Evolutionary conservation across 2,888 invertebrate genomes (phyloP).

Genomic region (Brachyptera putata): DNA sequence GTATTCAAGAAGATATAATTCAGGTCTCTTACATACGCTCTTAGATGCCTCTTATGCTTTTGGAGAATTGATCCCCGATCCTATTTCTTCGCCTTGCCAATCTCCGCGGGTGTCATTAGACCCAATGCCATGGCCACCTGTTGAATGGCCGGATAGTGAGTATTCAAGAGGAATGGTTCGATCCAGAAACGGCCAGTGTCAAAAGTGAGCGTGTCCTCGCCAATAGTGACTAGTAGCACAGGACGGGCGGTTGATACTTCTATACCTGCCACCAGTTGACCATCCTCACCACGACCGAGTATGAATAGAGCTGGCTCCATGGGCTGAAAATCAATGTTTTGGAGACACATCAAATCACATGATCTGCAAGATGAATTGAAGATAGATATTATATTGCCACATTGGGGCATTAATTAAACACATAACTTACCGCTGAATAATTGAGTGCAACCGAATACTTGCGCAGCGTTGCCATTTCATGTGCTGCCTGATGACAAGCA

Average conservation of each 20-base stretch:
- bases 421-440: conserved; percentile 3
- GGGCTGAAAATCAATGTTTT: too few relatives aligned
- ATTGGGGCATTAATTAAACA: too few relatives aligned
- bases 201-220: conserved; percentile 1
- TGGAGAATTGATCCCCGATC: too few relatives aligned
- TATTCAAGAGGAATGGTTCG: conserved; percentile 25
- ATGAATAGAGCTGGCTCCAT: conserved; percentile 2
- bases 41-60: too few relatives aligned
- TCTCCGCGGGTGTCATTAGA: background rate
- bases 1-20: too few relatives aligned
- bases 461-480: conserved; percentile 37
- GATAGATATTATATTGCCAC: too few relatives aligned
- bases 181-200: conserved; percentile 13
- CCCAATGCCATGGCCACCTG: conserved; percentile 14
- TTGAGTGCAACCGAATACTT: conserved; percentile 36
- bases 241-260: background rate
- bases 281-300: background rate
- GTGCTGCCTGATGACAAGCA: conserved; percentile 37
- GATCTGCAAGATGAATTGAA: too few relatives aligned
- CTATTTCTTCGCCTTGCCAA: too few relatives aligned
- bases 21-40: too few relatives aligned
- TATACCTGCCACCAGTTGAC: background rate
- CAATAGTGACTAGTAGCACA: conserved; percentile 6
- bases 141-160: conserved; percentile 14
- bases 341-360: too few relatives aligned